Percentiles rank a stretch among this genome's conserved stretches.
Conservation (phyloP, 2,113 vertebrate species). For the Oncorhynchus keta region DNA sequence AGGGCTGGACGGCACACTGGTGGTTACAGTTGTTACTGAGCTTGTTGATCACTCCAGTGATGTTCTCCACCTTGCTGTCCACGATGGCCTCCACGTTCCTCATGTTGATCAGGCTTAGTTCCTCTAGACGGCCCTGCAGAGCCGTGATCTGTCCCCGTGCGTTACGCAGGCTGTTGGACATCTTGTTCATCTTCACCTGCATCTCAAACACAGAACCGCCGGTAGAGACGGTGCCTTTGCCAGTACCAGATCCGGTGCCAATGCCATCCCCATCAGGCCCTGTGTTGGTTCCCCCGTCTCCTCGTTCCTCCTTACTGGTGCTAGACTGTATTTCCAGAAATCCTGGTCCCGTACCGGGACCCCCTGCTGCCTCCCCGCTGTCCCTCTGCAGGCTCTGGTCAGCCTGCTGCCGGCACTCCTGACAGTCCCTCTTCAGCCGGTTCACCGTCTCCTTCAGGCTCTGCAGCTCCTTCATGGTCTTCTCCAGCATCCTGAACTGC, state of each 20-base stretch:
- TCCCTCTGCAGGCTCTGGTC: conserved; percentile 58
- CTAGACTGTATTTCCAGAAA: conserved; percentile 68
- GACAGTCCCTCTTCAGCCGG: conserved; percentile 82
- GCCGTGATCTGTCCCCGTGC: conserved; percentile 81
- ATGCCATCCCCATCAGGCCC: conserved; percentile 13
- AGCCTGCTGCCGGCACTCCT: conserved; percentile 76
- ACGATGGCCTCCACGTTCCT: conserved; percentile 85
- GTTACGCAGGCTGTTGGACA: conserved; percentile 84
- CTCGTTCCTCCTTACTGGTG: conserved; percentile 62
- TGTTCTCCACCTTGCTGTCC: conserved; percentile 84
- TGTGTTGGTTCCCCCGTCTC: conserved; percentile 44
- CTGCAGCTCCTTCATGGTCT: conserved; percentile 87
- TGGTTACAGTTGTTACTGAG: conserved; percentile 82
- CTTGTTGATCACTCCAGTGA: conserved; percentile 80
- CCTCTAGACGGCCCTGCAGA: conserved; percentile 84
- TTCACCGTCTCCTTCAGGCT: conserved; percentile 86
- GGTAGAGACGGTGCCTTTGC: background rate
- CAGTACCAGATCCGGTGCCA: background rate
- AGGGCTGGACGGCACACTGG: conserved; percentile 68
- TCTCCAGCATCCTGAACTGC: conserved; percentile 84
- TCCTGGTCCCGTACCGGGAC: conserved; percentile 59
- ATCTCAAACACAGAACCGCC: background rate
- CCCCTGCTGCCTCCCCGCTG: conserved; percentile 47
- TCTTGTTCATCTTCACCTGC: conserved; percentile 83
- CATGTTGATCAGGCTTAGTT: conserved; percentile 81